Evolutionary conservation across 1,140 invertebrate genomes (phyloP), one percentile per base, ranked within the genome.

Genomic region (Ctenoplectra terminalis): DNA sequence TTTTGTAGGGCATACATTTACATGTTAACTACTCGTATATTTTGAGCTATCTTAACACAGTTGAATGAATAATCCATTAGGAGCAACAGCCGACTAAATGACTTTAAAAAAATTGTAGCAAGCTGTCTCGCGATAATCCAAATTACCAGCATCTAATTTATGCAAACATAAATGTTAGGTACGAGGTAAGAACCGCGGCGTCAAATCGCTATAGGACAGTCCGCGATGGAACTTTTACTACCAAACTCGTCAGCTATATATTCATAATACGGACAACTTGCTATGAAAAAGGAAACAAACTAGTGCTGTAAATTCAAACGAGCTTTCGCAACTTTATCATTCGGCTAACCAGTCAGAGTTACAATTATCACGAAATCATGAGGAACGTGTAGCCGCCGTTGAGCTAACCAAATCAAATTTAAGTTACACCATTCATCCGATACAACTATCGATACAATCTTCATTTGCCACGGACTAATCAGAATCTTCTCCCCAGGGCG

Each of bases 361-460:
- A 7, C 8, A 40, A 76, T 52, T 15, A 31, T 26, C 40, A 11
- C 15, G 17, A 15, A 40, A 9, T 2, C 17, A 17, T 9, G 9
- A 17, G 26, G 11, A 29, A 26, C 13, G 13, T 17, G 4, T 13
- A 7, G 40, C 8, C 8, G 26, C 13, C 9, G 5, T 11, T 50
- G 8, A 26, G 26, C 29, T 13, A 0, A n/a, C 11, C 56, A 23
- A 50, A 37, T 34, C 8, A 34, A 17, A 34, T 34, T 48, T 13
- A 1, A 17, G 43, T 15, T 20, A 9, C 29, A 9, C 17, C 37
- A 20, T 43, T 23, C 56, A 29, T 72, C 40, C 29, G 11, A 31
- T 15, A n/a, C 20, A 26, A 48, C 37, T 46, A 73, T 73, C 54
- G 26, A 61, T 50, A 75, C 72, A 50, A 75, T 75, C 56, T 60